Evolutionary conservation across 2,797 vertebrate genomes (phyloP).

Genomic region (Masticophis lateralis): DNA sequence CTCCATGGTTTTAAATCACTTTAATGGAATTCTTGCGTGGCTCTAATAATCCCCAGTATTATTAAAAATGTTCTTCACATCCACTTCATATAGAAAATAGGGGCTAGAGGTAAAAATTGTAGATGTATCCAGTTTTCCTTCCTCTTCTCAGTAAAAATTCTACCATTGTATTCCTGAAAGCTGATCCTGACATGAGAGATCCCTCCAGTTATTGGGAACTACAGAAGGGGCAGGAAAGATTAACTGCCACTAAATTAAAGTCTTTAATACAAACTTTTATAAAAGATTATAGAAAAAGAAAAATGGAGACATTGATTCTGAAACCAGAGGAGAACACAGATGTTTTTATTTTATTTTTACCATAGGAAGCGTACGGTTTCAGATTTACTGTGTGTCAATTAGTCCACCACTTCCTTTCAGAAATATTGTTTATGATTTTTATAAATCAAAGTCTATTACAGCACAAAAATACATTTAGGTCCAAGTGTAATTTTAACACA

Average conservation of each 20-base stretch:
- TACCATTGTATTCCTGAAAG: background rate
- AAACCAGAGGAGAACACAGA: background rate
- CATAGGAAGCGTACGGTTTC: conserved; percentile 5
- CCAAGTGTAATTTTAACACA: background rate
- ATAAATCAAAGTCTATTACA: background rate
- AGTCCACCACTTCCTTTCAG: background rate
- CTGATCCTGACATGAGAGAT: background rate
- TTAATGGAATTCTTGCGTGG: background rate
- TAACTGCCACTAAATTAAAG: background rate
- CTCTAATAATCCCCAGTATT: background rate
- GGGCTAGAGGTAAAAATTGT: background rate
- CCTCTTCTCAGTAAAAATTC: background rate
- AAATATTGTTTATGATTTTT: background rate
- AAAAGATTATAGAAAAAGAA: background rate
- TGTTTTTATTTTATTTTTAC: conserved; percentile 22
- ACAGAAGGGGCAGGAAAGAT: background rate
- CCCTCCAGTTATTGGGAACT: background rate
- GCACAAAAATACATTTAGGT: background rate
- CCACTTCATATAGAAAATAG: background rate
- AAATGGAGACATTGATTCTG: background rate
- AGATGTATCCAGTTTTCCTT: background rate
- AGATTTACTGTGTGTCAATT: conserved; percentile 5
- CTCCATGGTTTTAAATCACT: background rate
- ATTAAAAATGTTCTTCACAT: background rate
- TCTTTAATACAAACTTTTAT: background rate